These are phyloP conservation scores for Strix aluco DNA, from an alignment of 2,113 vertebrate genomes.

Conservation along the genomic window DNA sequence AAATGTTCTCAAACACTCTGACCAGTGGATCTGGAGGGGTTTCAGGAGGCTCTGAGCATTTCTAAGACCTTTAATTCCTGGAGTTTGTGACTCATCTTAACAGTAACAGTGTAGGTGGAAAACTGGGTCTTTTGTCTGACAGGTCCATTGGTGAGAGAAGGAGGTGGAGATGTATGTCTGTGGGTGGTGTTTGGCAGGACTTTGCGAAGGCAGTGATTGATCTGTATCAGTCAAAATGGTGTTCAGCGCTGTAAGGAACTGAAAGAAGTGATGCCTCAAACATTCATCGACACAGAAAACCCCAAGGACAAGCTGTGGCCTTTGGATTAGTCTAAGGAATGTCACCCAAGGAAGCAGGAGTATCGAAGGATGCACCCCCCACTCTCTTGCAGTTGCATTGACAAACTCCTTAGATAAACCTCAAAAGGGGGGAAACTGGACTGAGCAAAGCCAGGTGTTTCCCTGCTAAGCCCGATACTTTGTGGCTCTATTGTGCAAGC, in stretches of 20 bases:
- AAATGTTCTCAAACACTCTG: neutral
- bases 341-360: no score
- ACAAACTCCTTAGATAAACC: no score
- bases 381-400: no score
- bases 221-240: neutral
- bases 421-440: no score
- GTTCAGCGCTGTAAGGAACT: neutral
- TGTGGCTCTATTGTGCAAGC: no score
- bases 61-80: neutral
- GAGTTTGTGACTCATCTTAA: neutral
- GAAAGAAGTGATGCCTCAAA: no score
- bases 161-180: neutral
- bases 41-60: neutral
- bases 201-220: neutral
- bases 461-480: no score
- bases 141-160: fast-evolving
- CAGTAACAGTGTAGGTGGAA: neutral
- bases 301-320: no score
- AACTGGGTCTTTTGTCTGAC: neutral
- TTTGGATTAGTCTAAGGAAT: no score
- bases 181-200: neutral
- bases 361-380: no score
- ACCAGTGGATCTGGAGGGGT: neutral
- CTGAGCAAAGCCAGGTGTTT: no score
- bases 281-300: no score